Evolutionary conservation across 2,113 vertebrate genomes (phyloP).

Genomic region (Falco punctatus): DNA sequence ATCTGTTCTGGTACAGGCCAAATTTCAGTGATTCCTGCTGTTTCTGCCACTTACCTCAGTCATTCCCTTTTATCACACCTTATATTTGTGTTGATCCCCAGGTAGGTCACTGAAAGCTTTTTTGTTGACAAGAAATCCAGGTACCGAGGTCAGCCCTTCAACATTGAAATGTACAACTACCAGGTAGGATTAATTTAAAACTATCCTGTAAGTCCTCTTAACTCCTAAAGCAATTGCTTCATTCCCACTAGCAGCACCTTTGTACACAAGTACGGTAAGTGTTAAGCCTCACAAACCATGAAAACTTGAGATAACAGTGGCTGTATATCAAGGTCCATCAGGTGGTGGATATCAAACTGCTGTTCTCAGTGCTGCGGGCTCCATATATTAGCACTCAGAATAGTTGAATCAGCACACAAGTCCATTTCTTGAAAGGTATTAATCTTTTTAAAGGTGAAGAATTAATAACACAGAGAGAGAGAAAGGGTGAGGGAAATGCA

Average conservation of each 20-base stretch:
- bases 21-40: constrained; percentile 43
- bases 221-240: constrained; percentile 49
- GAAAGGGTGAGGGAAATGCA: constrained; percentile 36
- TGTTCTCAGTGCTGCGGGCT: constrained; percentile 60
- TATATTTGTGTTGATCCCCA: constrained; percentile 40
- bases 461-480: constrained; percentile 59
- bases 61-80: constrained; percentile 38
- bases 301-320: constrained; percentile 64
- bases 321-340: constrained; percentile 70
- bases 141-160: constrained; percentile 7
- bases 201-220: constrained; percentile 23
- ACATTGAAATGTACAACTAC: constrained; percentile 3
- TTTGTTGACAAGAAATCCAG: constrained; percentile 24
- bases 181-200: constrained; percentile 54
- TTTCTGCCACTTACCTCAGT: constrained; percentile 41
- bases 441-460: constrained; percentile 69
- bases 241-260: constrained; percentile 43
- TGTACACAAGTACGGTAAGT: constrained; percentile 46
- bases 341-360: constrained; percentile 63
- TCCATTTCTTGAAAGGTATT: constrained; percentile 72
- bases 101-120: constrained; percentile 25
- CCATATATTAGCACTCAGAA: constrained; percentile 72
- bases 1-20: constrained; percentile 2
- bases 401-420: constrained; percentile 75
- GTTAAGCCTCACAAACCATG: constrained; percentile 64